Conservation (phyloP, 1,140 invertebrate species). For the Caenorhabditis briggsae region DNA sequence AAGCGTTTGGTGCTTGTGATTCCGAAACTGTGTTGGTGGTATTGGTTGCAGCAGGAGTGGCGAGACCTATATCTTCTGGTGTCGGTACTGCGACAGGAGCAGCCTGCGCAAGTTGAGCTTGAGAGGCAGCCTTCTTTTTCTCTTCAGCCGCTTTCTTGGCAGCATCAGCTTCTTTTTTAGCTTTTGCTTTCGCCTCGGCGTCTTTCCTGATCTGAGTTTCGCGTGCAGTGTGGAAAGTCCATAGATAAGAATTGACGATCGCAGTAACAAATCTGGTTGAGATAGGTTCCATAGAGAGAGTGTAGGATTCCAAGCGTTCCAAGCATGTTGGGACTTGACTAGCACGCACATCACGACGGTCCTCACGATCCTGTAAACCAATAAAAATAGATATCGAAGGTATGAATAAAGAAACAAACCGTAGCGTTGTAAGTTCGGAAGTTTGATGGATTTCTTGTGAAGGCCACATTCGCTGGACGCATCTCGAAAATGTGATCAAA, state of each 20-base stretch:
- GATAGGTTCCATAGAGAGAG: constrained; percentile 66
- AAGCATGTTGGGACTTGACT: constrained; percentile 68
- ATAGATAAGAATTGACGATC: constrained; percentile 62
- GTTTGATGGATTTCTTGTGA: neutral
- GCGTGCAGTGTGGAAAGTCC: neutral
- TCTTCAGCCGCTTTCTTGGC: constrained; percentile 57
- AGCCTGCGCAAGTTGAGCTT: neutral
- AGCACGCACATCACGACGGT: constrained; percentile 44
- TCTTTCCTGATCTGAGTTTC: constrained; percentile 37
- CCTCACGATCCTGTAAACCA: constrained; percentile 26
- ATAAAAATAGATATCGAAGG: neutral
- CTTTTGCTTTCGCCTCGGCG: constrained; percentile 56
- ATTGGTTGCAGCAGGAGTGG: constrained; percentile 25
- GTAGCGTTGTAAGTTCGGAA: neutral
- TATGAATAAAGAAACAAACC: neutral
- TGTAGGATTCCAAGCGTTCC: constrained; percentile 66
- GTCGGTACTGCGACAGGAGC: constrained; percentile 11
- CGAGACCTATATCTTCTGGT: constrained; percentile 18
- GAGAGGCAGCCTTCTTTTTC: constrained; percentile 51
- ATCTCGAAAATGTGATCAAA: constrained; percentile 39
- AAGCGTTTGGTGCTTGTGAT: constrained; percentile 53
- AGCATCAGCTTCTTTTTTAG: constrained; percentile 51
- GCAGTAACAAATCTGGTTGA: constrained; percentile 68
- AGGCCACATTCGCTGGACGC: neutral
- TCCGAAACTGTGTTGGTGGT: constrained; percentile 23